A percentile compares a stretch with the other conserved stretches of the same genome.
These are phyloP conservation scores for Steatornis caripensis DNA, from an alignment of 2,113 vertebrate species.

Conservation along the genomic window DNA sequence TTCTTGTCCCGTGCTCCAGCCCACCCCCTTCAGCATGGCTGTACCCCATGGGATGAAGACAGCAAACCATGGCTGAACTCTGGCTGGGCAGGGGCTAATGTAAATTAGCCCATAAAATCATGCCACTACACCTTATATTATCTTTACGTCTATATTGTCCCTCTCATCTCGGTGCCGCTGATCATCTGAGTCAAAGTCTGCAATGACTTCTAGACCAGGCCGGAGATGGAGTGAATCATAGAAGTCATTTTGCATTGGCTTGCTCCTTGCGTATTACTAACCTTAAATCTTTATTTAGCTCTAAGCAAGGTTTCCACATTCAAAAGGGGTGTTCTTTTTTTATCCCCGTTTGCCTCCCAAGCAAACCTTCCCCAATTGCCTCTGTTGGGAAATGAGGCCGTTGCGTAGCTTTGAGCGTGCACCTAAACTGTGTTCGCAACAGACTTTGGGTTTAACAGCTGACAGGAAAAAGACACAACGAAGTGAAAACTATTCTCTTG, in stretches of 20 bases:
- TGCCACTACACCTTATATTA: neutral
- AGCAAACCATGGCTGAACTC: neutral
- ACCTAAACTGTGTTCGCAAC: neutral
- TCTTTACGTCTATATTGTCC: rapidly evolving
- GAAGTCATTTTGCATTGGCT: neutral
- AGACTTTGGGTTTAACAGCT: neutral
- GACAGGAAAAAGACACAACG: neutral
- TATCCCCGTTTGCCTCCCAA: neutral
- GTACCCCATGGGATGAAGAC: too few relatives aligned
- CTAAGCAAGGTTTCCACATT: neutral
- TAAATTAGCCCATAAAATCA: neutral
- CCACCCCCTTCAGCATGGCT: rapidly evolving
- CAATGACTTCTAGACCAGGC: neutral
- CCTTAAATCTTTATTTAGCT: neutral
- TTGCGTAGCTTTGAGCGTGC: rapidly evolving
- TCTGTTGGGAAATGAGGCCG: neutral
- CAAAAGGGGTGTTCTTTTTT: neutral
- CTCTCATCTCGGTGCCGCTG: neutral
- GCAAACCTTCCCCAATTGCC: neutral
- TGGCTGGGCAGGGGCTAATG: neutral
- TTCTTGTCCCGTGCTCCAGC: neutral
- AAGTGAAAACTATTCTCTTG: neutral
- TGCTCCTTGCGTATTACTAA: neutral
- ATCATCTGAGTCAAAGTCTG: neutral
- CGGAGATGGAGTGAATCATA: neutral